Percentiles rank a stretch among this genome's conserved stretches.
Conservation (phyloP, 2,113 vertebrate species). For the Ptilorrhoa leucosticta region DNA sequence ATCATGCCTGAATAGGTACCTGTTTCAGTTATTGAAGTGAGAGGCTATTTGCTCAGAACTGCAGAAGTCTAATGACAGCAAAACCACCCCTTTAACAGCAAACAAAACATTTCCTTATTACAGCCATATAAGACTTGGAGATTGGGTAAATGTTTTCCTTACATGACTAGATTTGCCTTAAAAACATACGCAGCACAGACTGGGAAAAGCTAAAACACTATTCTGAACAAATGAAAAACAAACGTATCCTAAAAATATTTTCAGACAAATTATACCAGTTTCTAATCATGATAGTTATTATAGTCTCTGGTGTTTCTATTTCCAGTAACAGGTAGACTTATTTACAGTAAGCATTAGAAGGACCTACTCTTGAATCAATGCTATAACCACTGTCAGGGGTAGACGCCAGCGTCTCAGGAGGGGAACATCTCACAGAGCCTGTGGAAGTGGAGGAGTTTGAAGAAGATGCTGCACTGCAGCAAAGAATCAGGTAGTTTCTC, state of each 20-base stretch:
- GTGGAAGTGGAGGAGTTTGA: slow-evolving; percentile 73
- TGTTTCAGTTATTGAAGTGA: not conserved
- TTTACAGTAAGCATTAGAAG: not conserved
- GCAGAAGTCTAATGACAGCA: not conserved
- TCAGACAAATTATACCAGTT: not conserved
- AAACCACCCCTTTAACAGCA: not conserved
- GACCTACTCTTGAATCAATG: slow-evolving; percentile 92
- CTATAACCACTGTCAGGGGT: slow-evolving; percentile 97
- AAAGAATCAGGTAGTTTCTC: slow-evolving; percentile 98
- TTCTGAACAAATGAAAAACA: not conserved
- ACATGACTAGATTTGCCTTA: not conserved
- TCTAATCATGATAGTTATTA: not conserved
- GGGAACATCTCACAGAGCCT: slow-evolving; percentile 94
- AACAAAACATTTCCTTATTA: not conserved
- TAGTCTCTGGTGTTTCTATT: not conserved
- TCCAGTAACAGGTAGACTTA: not conserved
- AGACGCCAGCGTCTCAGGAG: slow-evolving; percentile 97
- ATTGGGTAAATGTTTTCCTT: not conserved
- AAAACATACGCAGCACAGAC: rapidly evolving
- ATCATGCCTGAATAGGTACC: not conserved
- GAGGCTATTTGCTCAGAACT: not conserved
- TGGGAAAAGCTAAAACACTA: not conserved
- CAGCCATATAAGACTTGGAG: not conserved
- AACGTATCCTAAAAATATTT: not conserved
- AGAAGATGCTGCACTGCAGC: slow-evolving; percentile 91